These are phyloP conservation scores for Leptinotarsa undecemlineata DNA, from an alignment of 1,140 invertebrate genomes.

Conservation along the genomic window DNA sequence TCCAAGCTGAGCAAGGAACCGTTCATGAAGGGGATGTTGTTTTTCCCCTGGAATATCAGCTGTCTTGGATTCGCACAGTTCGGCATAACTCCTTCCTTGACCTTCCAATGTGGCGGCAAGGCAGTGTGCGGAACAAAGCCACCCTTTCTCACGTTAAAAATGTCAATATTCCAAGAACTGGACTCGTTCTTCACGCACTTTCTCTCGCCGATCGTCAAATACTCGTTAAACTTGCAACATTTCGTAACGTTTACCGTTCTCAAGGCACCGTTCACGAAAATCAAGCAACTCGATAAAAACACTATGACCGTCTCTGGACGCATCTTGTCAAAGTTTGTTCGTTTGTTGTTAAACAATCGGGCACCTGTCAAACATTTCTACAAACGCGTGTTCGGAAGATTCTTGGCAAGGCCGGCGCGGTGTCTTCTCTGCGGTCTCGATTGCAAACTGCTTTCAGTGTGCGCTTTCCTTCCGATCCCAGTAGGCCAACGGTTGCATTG, in stretches of 20 bases:
- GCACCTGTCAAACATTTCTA: neutral
- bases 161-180: slow-evolving; percentile 39
- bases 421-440: slow-evolving; percentile 4
- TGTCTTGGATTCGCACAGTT: slow-evolving; percentile 34
- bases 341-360: neutral
- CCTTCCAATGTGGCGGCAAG: slow-evolving; percentile 42
- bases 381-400: slow-evolving; percentile 16
- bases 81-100: slow-evolving; percentile 37
- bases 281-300: neutral
- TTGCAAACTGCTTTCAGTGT: slow-evolving; percentile 20
- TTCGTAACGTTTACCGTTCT: slow-evolving; percentile 25
- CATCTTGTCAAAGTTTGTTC: neutral
- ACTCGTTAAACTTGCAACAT: slow-evolving; percentile 40
- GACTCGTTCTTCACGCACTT: slow-evolving; percentile 29
- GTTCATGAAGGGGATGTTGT: slow-evolving; percentile 40
- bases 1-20: slow-evolving; percentile 42
- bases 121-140: slow-evolving; percentile 25
- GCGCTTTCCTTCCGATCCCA: slow-evolving; percentile 8
- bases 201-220: slow-evolving; percentile 31
- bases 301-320: neutral
- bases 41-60: slow-evolving; percentile 25
- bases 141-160: slow-evolving; percentile 35
- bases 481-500: slow-evolving; percentile 16
- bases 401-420: neutral
- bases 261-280: neutral